A percentile compares a stretch with the other conserved stretches of the same genome.
Conservation (phyloP, 2,113 vertebrate genomes). For the Ancistrus triradiatus region DNA sequence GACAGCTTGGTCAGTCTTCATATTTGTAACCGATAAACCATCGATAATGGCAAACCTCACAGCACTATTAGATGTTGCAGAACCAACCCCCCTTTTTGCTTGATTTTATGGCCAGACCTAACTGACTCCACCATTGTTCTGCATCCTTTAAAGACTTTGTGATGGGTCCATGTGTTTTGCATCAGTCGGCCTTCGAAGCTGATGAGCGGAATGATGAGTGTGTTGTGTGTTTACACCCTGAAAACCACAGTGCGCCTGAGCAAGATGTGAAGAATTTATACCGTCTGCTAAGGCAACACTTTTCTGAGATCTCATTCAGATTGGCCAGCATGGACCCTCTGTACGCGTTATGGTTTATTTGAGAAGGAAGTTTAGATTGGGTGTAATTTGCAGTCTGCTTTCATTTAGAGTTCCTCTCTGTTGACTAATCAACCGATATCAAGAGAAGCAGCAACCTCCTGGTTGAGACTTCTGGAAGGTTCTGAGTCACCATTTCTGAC, state of each 20-base stretch:
- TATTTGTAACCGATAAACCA: no score
- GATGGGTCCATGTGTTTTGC: conserved; percentile 11
- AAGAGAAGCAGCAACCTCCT: no score
- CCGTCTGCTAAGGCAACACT: conserved; percentile 3
- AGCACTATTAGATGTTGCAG: background rate
- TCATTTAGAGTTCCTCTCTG: background rate
- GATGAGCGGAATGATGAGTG: conserved; percentile 40
- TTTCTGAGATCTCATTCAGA: background rate
- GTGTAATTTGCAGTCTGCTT: background rate
- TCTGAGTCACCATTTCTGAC: conserved; percentile 2
- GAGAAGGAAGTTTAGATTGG: background rate
- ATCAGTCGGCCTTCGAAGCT: background rate
- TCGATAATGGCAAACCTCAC: no score
- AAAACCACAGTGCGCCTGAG: conserved; percentile 8
- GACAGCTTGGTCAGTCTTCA: no score
- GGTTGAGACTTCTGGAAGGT: conserved; percentile 12
- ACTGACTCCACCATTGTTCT: conserved; percentile 39
- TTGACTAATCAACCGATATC: background rate
- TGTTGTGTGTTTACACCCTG: conserved; percentile 6
- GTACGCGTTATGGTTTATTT: background rate
- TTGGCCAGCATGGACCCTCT: background rate
- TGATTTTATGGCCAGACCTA: conserved; percentile 43
- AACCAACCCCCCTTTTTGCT: conserved; percentile 25
- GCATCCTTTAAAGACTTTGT: conserved; percentile 35
- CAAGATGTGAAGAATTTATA: conserved; percentile 7